A percentile compares a stretch with the other conserved stretches of the same genome.
Conservation (phyloP, 2,888 invertebrate species). For the Ommatoiulus sabulosus region DNA sequence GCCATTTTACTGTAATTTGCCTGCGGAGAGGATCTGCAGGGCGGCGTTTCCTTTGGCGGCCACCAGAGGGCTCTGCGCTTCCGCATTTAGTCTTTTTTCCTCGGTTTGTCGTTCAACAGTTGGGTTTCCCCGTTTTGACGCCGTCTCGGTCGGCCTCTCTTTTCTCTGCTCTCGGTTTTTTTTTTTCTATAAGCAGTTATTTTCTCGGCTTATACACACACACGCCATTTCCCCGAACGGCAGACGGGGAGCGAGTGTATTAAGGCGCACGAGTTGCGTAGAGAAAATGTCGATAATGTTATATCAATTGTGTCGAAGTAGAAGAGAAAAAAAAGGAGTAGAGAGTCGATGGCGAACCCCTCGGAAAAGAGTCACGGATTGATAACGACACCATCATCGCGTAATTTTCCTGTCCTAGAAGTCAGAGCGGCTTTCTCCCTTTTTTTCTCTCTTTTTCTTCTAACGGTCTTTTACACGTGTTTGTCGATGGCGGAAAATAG, state of each 20-base stretch:
- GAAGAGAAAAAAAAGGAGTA: not conserved
- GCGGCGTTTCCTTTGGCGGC: not conserved
- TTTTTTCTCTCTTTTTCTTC: too few species aligned
- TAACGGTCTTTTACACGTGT: too few species aligned
- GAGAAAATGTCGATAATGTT: not conserved
- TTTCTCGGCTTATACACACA: not conserved
- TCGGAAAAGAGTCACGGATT: not conserved
- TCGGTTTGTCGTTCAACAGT: not conserved
- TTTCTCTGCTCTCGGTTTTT: not conserved
- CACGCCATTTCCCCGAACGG: not conserved
- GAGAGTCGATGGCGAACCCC: not conserved
- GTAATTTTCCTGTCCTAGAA: too few species aligned
- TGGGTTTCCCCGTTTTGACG: not conserved
- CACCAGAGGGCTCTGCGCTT: not conserved
- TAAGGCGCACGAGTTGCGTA: not conserved
- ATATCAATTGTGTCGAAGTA: slow-evolving; percentile 4
- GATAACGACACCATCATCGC: too few species aligned
- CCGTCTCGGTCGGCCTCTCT: not conserved
- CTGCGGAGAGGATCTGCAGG: too few species aligned
- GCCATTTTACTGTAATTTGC: too few species aligned
- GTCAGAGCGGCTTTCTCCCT: too few species aligned
- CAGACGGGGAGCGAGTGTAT: not conserved
- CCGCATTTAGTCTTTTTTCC: not conserved
- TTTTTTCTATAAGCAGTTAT: not conserved
- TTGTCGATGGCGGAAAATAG: too few species aligned